Evolutionary conservation across 2,888 invertebrate species (phyloP).

Genomic region (Campaea margaritaria): DNA sequence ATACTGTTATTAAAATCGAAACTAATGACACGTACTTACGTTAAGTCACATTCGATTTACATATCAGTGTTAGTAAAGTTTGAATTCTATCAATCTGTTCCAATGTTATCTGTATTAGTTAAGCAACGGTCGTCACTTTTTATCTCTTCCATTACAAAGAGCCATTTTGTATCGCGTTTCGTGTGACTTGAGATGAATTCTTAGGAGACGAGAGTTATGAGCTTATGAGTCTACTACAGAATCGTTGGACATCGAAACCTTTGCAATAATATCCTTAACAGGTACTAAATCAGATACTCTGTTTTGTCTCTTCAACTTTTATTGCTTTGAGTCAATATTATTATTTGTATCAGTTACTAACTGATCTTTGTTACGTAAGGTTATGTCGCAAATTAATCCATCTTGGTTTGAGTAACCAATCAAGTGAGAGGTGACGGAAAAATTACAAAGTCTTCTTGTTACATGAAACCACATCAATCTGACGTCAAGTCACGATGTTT

Average conservation of each 20-base stretch:
- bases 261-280: conserved; percentile 19
- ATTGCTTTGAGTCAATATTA: conserved; percentile 9
- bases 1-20: conserved; percentile 17
- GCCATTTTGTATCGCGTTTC: conserved; percentile 30
- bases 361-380: conserved; percentile 17
- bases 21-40: conserved; percentile 25
- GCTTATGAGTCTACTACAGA: conserved; percentile 22
- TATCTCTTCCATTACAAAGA: conserved; percentile 41
- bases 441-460: conserved; percentile 19
- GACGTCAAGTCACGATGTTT: conserved; percentile 42
- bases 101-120: conserved; percentile 40
- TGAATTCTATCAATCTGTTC: conserved; percentile 38
- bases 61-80: conserved; percentile 24
- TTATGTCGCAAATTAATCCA: conserved; percentile 5
- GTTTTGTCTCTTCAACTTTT: conserved; percentile 32
- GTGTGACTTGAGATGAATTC: conserved; percentile 26
- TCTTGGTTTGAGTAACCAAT: conserved; percentile 13
- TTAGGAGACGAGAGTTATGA: too few relatives aligned
- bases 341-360: conserved; percentile 6
- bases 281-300: conserved; percentile 25
- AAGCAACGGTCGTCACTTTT: conserved; percentile 42
- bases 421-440: conserved; percentile 37
- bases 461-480: conserved; percentile 34
- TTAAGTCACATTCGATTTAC: conserved; percentile 12
- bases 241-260: conserved; percentile 24